Base-by-base conservation (phyloP, 2,888 invertebrate genomes). In the Xestia ashworthii region DNA sequence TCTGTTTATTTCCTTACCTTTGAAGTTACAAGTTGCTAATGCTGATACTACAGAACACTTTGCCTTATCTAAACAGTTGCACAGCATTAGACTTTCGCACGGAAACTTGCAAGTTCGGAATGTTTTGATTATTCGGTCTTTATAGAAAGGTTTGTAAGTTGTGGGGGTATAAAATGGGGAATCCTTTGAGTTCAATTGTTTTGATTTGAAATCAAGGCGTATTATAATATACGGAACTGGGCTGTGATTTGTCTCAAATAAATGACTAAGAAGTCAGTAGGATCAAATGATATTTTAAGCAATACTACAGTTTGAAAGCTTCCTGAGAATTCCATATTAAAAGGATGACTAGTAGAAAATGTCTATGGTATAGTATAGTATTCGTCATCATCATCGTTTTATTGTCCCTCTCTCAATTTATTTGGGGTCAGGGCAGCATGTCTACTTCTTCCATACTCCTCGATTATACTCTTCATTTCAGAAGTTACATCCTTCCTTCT, bases 21-120 rank as follows among this genome's bases (percentile, higher is more conserved):
- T 87, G 87, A 87, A 87, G 87, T 84, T 75, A 64, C 69, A 73
- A 74, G 87, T 87, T 41, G 72, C 60, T 73, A 82, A 74, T 71
- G 67, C 73, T n/a, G 82, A 67, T 84, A 82, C 77, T 84, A 80
- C 77, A 69, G 83, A 82, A 82, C 82, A 77, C 81, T 86, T 76
- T 66, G 25, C 58, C n/a, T 81, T 86, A 88, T 87, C 87, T 88
- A 79, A 82, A 88, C 84, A 84, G 72, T 86, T 76, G 76, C 53
- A 74, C 55, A 46, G 66, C 66, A 65, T 83, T 78, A 82, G 60
- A 84, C 78, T 84, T 87, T 84, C 87, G 76, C 82, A 73, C 44
- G 16, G 71, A 41, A 75, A 75, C 86, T 87, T 85, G 85, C 74
- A 84, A 78, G 81, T 81, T 65, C 55, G 41, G 48, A 60, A 71